Percentiles rank a stretch among this genome's conserved stretches.
These are phyloP conservation scores for Aspidapion aeneum DNA, from an alignment of 2,888 invertebrate species.

Conservation along the genomic window DNA sequence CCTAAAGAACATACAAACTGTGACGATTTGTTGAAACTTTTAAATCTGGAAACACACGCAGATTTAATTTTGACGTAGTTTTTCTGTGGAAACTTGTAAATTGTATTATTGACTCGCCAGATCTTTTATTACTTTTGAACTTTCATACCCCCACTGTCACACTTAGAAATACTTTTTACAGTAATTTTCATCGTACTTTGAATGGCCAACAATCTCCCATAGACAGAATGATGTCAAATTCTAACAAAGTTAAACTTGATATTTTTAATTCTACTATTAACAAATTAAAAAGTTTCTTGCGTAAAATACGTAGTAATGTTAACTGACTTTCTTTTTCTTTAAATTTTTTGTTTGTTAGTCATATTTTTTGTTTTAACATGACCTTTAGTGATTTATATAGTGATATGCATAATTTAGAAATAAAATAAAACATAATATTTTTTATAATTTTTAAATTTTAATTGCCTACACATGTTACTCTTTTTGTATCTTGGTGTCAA, in stretches of 20 bases:
- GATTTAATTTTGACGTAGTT: too few species aligned
- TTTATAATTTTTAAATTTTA: too few species aligned
- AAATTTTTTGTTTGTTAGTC: too few species aligned
- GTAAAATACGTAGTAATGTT: neutral
- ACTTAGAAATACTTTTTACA: neutral
- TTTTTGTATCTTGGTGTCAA: too few species aligned
- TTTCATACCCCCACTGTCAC: neutral
- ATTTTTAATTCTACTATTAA: neutral
- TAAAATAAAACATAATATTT: too few species aligned
- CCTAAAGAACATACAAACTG: neutral
- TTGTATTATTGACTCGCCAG: too few species aligned
- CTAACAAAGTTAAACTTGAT: neutral
- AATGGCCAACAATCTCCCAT: neutral
- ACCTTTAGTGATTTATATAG: too few species aligned
- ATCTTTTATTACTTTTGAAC: neutral
- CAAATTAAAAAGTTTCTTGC: neutral
- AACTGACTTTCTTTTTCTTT: too few species aligned
- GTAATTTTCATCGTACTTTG: neutral
- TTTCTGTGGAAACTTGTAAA: too few species aligned
- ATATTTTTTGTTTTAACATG: too few species aligned
- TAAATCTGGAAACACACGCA: neutral
- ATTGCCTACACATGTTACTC: too few species aligned
- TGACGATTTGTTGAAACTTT: neutral
- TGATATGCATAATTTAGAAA: too few species aligned
- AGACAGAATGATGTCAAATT: neutral